Evolutionary conservation across 2,888 invertebrate genomes (phyloP), one percentile per base, ranked within the genome.

Genomic region (Psylliodes chrysocephalus): DNA sequence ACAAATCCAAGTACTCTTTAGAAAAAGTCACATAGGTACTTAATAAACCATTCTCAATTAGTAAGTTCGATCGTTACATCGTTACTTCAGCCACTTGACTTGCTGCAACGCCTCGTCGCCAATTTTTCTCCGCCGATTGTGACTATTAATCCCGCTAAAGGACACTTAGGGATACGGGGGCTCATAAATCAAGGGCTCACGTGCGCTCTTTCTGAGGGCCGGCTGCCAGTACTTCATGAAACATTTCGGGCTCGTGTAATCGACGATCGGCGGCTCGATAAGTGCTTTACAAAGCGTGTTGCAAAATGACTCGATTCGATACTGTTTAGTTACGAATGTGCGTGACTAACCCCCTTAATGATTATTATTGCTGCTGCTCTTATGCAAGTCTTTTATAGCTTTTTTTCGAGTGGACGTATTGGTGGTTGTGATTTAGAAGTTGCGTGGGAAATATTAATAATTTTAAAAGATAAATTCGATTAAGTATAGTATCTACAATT

Each of bases 241-340:
- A 63, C 65, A 60, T 68, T 68, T 38, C 40, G 54, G 64, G 47
- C 69, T 66, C 67, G 69, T 66, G 69, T 57, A 47, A 56, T 56
- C 56, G 55, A 14, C 51, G 69, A 69, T 75, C 70, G 72, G 71
- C 64, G 65, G 47, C 66, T 40, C 53, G 66, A 71, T 70, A 73
- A 71, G 75, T 62, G 64, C 60, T 54, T 60, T 60, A 59, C 57
- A 60, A 63, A 63, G 59, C 75, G 75, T 74, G 73, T 74, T 68
- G 75, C 75, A 75, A 78, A 77, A 76, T 77, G 73, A 73, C 74
- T 75, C 72, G 75, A 77, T 78, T 77, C 75, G 76, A 74, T 75
- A 76, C 76, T 75, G 74, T 78, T 78, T 77, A 78, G 77, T 78
- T 75, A 68, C 68, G 67, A 67, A 69, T 68, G 76, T 73, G 78